Conservation (phyloP, 1,140 invertebrate genomes). For the Venturia canescens region DNA sequence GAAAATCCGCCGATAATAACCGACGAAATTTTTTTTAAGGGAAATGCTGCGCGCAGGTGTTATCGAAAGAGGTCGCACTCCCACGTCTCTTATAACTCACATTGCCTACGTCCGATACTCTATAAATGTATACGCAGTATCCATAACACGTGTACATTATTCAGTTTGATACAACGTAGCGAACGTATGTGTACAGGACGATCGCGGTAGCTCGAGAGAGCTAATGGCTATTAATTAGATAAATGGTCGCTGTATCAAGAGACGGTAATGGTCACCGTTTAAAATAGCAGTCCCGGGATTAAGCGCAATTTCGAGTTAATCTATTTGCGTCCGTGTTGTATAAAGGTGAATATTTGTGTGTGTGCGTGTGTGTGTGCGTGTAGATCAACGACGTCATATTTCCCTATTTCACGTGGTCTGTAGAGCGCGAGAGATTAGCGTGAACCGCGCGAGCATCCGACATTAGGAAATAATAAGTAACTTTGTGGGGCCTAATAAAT, state of each 20-base stretch:
- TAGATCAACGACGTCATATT: slow-evolving; percentile 8
- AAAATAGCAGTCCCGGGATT: slow-evolving; percentile 62
- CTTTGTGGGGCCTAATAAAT: not conserved
- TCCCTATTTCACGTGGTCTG: slow-evolving; percentile 13
- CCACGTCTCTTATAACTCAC: slow-evolving; percentile 44
- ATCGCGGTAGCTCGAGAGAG: slow-evolving; percentile 52
- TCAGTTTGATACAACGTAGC: not conserved
- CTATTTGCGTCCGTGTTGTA: slow-evolving; percentile 49
- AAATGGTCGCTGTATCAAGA: slow-evolving; percentile 64
- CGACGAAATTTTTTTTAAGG: slow-evolving; percentile 37
- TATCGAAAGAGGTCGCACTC: slow-evolving; percentile 54
- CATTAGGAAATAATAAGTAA: not conserved
- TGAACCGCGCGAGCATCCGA: slow-evolving; percentile 11
- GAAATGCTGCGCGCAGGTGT: slow-evolving; percentile 50
- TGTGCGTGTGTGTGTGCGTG: not conserved
- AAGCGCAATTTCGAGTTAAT: slow-evolving; percentile 55
- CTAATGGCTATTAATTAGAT: slow-evolving; percentile 72
- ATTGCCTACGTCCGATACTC: slow-evolving; percentile 22
- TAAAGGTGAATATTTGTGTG: slow-evolving; percentile 17
- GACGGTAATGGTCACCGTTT: slow-evolving; percentile 58
- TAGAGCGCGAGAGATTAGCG: slow-evolving; percentile 12
- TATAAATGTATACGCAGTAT: not conserved
- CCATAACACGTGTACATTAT: slow-evolving; percentile 5
- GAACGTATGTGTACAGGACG: slow-evolving; percentile 28
- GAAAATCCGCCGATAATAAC: slow-evolving; percentile 14